Evolutionary conservation across 2,113 vertebrate species (phyloP), one percentile per base, ranked within the genome.

Genomic region (Pontoporia blainvillei): DNA sequence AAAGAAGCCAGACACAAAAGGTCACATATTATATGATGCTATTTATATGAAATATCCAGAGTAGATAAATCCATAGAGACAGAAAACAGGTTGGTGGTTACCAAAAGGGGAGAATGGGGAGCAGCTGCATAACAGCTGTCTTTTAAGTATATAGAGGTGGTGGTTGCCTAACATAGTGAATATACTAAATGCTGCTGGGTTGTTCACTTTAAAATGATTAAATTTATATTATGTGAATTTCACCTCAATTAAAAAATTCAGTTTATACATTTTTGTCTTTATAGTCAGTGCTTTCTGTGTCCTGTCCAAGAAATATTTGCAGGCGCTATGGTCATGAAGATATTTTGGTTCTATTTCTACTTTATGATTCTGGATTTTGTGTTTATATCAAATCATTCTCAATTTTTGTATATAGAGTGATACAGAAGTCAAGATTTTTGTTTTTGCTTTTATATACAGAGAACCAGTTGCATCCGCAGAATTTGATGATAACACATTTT

Each of bases 381-480:
- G 14, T 82, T 97, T 46, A 46, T 44, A 5, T 90, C 36, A 86
- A 81, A 82, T 92, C 31, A 86, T 59, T 71, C 10, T 92, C 71
- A 86, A 90, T 81, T 90, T 97, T 93, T 92, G 21, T 64, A n/a
- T 71, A 34, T 81, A n/a, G 31, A 64, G 6, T 72, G 62, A 94
- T 59, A 44, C 8, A 85, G 31, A 36, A 27, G 27, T 90, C 15
- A 61, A 52, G 4, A 15, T 10, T 61, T 84, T n/a, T 46, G 59
- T 71, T 2, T 41, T 54, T 82, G 8, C 81, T 87, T 90, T 72
- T 81, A 67, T 36, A 41, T 79, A 25, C 8, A 78, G 39, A 83
- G 10, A 66, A 61, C 6, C 12, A 90, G 2, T 67, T 76, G 36
- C 91, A 61, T 92, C 18, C 79, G 5, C 36, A 91, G 25, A 6